Evolutionary conservation across 2,888 invertebrate genomes (phyloP).

Genomic region (Lutraria lutraria): DNA sequence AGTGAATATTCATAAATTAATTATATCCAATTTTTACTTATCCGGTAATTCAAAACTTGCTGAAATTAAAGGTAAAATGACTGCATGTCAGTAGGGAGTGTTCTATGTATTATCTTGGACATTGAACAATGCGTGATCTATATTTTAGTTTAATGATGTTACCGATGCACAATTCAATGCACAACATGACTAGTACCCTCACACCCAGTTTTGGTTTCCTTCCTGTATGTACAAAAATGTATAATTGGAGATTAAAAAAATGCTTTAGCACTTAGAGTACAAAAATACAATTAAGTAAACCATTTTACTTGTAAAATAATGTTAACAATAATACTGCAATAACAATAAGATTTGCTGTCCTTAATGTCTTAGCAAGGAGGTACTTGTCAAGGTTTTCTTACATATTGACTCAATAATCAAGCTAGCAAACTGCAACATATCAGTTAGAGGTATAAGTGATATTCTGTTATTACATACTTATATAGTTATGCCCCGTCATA

Average conservation of each 20-base stretch:
- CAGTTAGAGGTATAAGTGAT: background rate
- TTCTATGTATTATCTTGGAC: background rate
- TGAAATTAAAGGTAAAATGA: background rate
- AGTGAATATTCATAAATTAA: too few relatives aligned
- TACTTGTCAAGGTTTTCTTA: background rate
- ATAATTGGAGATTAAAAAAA: background rate
- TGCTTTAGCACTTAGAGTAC: background rate
- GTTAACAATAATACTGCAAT: background rate
- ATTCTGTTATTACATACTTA: background rate
- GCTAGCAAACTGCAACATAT: background rate
- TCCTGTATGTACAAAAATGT: background rate
- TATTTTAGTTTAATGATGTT: slow-evolving; percentile 3
- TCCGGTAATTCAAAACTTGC: too few relatives aligned
- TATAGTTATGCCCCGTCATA: background rate
- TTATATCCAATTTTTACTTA: too few relatives aligned
- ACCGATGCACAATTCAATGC: background rate
- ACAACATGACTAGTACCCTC: background rate
- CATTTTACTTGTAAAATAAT: background rate
- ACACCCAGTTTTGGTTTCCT: slow-evolving; percentile 8
- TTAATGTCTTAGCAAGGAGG: background rate
- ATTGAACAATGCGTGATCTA: background rate
- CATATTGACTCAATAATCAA: background rate
- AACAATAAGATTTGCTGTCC: background rate
- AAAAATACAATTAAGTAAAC: background rate
- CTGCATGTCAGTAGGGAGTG: background rate